Percentiles rank a stretch among this genome's conserved stretches.
Conservation (phyloP, 2,113 vertebrate genomes). For the Cyphomyrus plagiostoma region DNA sequence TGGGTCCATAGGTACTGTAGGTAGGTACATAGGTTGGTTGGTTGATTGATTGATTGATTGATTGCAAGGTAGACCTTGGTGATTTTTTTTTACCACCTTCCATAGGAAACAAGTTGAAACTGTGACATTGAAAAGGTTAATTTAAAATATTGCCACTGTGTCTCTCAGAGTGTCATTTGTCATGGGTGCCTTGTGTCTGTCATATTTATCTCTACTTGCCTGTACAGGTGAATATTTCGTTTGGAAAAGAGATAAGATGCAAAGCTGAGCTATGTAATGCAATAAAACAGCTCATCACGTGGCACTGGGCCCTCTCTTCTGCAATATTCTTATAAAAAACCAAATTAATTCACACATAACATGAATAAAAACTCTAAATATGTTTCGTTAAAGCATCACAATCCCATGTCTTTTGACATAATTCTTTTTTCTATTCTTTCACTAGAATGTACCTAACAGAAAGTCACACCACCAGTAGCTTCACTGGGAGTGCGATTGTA, state of each 20-base stretch:
- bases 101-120: not conserved
- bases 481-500: not conserved
- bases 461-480: not conserved
- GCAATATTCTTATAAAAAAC: not conserved
- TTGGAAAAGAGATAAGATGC: not conserved
- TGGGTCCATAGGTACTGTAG: not conserved
- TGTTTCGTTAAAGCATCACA: not conserved
- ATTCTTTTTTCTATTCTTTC: not conserved
- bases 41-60: not conserved
- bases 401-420: not conserved
- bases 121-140: not conserved
- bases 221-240: not conserved
- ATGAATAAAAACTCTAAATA: not conserved
- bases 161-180: not conserved
- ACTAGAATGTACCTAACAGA: not conserved
- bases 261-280: not conserved
- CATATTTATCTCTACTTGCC: not conserved
- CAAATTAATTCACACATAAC: not conserved
- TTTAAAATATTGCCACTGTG: not conserved
- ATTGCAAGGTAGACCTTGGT: not conserved
- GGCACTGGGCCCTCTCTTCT: not conserved
- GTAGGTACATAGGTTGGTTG: not conserved
- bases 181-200: not conserved
- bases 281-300: not conserved
- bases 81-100: not conserved